Evolutionary conservation across 2,888 invertebrate species (phyloP).

Genomic region (Amphipoea lucens): DNA sequence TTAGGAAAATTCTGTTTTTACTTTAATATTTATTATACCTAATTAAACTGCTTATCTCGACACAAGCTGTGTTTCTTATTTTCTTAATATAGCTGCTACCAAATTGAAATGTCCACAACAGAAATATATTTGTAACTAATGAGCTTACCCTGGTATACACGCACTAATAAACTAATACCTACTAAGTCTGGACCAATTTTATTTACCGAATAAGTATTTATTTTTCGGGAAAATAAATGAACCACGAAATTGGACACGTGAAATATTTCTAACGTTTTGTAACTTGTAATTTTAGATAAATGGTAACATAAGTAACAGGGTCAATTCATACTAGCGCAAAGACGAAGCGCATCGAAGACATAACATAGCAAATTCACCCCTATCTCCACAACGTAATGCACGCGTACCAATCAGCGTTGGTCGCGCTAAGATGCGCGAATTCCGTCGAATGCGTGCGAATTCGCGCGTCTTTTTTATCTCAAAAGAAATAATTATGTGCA

Average conservation of each 20-base stretch:
- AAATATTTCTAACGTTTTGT: slow-evolving; percentile 1
- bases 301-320: neutral
- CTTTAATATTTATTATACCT: neutral
- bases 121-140: slow-evolving; percentile 35
- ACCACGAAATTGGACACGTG: neutral
- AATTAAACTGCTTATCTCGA: neutral
- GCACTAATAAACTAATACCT: slow-evolving; percentile 38
- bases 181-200: slow-evolving; percentile 3
- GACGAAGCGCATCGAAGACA: no score
- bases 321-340: no score
- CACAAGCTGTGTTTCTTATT: neutral
- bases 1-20: neutral
- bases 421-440: no score
- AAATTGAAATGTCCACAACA: slow-evolving; percentile 17
- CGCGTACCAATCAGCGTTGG: no score
- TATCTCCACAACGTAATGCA: no score
- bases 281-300: neutral
- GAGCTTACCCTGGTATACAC: slow-evolving; percentile 28
- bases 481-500: no score
- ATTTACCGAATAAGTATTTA: slow-evolving; percentile 10
- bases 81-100: neutral
- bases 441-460: no score
- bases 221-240: slow-evolving; percentile 10
- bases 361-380: no score
- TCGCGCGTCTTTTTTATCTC: no score